Evolutionary conservation across 1,140 invertebrate species (phyloP), one percentile per base, ranked within the genome.

Genomic region (Drosophila nasuta): DNA sequence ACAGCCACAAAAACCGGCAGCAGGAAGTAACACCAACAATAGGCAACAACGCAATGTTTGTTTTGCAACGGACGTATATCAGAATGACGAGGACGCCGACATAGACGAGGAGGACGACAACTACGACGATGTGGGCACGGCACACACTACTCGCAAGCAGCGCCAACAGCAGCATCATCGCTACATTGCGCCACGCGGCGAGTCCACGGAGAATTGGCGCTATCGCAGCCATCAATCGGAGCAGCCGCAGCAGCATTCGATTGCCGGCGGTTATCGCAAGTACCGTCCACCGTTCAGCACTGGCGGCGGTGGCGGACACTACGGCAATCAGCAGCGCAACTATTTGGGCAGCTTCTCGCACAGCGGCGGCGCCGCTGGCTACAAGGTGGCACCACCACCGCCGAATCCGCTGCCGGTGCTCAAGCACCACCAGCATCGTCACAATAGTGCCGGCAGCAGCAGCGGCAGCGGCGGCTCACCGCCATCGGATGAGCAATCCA

Each of bases 291-390:
- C 85, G 11, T 89, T 82, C 30, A 89, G 72, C 67, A 90, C 85
- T 15, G 88, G 83, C 8, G 90, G 82, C 8, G 78, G 80, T 7
- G 81, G 83, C n/a, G 81, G 81, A 1, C 82, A 90, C 43, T 77
- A 72, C 64, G 88, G 89, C 46, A 91, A 91, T 67, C 89, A 91
- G 64, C 89, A 91, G 60, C 89, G 89, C 59, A 91, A 91, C 60
- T 91, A 91, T 62, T 70, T 91, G 81, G 88, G 88, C 48, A 91
- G 87, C 66, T 90, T 90, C 51, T 88, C 87, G 56, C 81, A 91
- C 63, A 74, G 73, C 63, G 81, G 82, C 71, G 77, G 79, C 45
- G 82, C 72, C 67, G 80, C 72, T 79, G 79, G 80, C 45, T 77
- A 81, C 35, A 82, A 86, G 67, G 69, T 73, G 28, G 58, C 81